Evolutionary conservation across 2,888 invertebrate species (phyloP).

Genomic region (Agriopis leucophaearia): DNA sequence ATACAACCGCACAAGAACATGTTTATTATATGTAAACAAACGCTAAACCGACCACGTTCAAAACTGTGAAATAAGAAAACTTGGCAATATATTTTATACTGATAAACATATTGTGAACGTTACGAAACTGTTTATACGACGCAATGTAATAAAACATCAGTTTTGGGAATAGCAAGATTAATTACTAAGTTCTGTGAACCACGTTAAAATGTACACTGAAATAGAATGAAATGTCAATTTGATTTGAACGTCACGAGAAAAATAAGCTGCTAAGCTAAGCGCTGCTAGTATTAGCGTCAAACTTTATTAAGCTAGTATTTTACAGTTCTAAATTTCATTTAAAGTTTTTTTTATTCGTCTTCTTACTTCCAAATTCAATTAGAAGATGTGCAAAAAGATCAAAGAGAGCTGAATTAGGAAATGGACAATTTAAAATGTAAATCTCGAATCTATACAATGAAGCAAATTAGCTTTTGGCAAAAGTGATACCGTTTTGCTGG

Average conservation of each 20-base stretch:
- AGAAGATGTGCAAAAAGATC: neutral
- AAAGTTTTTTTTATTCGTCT: neutral
- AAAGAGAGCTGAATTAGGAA: slow-evolving; percentile 44
- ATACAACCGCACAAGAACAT: slow-evolving; percentile 47
- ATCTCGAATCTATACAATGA: slow-evolving; percentile 37
- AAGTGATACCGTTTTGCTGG: slow-evolving; percentile 57
- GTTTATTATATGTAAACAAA: slow-evolving; percentile 51
- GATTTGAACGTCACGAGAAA: slow-evolving; percentile 6
- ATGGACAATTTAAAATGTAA: slow-evolving; percentile 36
- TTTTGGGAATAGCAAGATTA: slow-evolving; percentile 27
- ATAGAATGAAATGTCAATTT: slow-evolving; percentile 7
- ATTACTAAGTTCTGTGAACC: slow-evolving; percentile 25
- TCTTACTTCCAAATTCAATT: neutral
- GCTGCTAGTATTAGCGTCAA: no score
- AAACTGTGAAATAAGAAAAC: slow-evolving; percentile 43
- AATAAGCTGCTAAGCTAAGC: neutral
- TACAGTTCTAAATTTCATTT: no score
- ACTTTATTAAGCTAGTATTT: no score
- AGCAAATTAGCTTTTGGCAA: slow-evolving; percentile 52
- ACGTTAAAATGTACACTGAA: slow-evolving; percentile 13
- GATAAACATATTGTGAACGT: slow-evolving; percentile 35
- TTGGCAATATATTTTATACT: slow-evolving; percentile 41
- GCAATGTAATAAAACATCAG: slow-evolving; percentile 34
- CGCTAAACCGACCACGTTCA: slow-evolving; percentile 44
- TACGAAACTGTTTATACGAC: slow-evolving; percentile 35